Conservation (phyloP, 2,888 invertebrate genomes). For the Podabrus alpinus region DNA sequence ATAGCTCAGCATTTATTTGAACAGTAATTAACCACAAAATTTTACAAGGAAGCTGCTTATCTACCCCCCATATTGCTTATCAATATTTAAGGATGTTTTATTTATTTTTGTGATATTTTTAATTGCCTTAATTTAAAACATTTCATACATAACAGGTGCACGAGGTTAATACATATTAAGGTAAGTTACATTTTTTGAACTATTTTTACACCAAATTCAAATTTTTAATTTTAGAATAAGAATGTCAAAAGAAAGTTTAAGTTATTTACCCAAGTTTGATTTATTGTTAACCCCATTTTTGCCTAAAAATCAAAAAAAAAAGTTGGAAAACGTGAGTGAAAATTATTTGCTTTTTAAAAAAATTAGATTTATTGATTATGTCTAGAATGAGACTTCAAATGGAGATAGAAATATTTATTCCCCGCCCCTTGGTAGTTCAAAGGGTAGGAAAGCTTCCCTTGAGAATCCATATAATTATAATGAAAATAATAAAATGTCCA, state of each 20-base stretch:
- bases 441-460: slow-evolving; percentile 10
- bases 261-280: background rate
- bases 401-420: slow-evolving; percentile 10
- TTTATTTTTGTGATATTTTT: background rate
- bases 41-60: background rate
- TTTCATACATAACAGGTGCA: background rate
- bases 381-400: slow-evolving; percentile 5
- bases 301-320: background rate
- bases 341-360: background rate
- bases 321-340: background rate
- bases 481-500: background rate
- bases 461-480: background rate
- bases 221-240: background rate
- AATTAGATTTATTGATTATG: slow-evolving; percentile 12
- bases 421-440: slow-evolving; percentile 14
- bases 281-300: background rate
- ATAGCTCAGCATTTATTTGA: background rate
- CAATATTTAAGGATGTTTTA: background rate
- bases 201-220: background rate
- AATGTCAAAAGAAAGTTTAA: slow-evolving; percentile 2
- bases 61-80: background rate
- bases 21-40: background rate
- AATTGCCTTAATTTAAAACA: background rate
- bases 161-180: background rate
- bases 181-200: background rate